These are phyloP conservation scores for Anodontia alba DNA, from an alignment of 2,888 invertebrate genomes.

Conservation along the genomic window DNA sequence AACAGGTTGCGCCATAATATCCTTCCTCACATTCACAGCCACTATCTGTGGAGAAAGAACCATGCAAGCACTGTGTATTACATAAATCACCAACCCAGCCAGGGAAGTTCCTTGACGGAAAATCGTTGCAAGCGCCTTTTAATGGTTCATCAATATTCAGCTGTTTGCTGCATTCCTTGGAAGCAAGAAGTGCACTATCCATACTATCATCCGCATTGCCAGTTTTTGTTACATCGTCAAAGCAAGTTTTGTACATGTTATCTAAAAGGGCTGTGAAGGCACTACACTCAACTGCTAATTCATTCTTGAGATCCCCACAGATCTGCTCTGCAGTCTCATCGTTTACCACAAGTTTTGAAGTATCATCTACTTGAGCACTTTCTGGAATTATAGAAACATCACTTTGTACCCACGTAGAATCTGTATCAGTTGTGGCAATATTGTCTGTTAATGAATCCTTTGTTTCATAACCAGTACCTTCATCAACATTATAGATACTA, in stretches of 20 bases:
- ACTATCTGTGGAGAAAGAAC: conserved; percentile 13
- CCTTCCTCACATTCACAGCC: conserved; percentile 69
- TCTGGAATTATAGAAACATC: not conserved
- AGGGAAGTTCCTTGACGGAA: conserved; percentile 49
- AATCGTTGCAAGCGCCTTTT: conserved; percentile 26
- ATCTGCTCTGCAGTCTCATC: conserved; percentile 29
- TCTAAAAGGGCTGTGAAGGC: conserved; percentile 27
- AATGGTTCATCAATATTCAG: not conserved
- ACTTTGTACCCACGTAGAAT: conserved; percentile 36
- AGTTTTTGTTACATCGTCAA: conserved; percentile 59
- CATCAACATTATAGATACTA: not conserved
- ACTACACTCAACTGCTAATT: conserved; percentile 24
- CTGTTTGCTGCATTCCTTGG: conserved; percentile 55
- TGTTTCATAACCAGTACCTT: not conserved
- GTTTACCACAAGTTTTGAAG: conserved; percentile 25
- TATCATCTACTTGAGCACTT: conserved; percentile 34
- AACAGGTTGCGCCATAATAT: conserved; percentile 70
- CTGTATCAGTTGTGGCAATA: conserved; percentile 22
- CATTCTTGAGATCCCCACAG: conserved; percentile 24
- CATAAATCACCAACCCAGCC: conserved; percentile 62
- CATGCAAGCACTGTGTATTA: conserved; percentile 48
- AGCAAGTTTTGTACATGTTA: conserved; percentile 61
- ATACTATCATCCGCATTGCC: conserved; percentile 17
- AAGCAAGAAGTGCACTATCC: conserved; percentile 30
- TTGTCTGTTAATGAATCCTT: not conserved